Percentiles rank a stretch among this genome's conserved stretches.
phyloP scores from a whole-genome alignment of 2,797 vertebrate species.

The Thunnus albacares region DNA sequence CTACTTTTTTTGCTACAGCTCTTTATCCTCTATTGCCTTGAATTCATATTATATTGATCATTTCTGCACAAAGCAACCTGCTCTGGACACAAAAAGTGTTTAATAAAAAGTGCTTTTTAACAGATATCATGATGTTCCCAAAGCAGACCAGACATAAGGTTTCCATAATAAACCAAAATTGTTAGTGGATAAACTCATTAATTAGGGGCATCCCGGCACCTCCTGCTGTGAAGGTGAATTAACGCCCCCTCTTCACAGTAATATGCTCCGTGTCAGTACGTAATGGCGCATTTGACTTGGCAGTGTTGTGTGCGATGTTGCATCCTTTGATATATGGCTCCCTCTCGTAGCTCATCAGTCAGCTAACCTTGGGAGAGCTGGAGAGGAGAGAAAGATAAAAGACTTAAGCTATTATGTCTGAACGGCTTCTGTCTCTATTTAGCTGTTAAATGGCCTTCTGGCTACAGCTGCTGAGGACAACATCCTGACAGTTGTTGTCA shows the following conservation, averaged over 20 bases:
- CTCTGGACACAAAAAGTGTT: not conserved
- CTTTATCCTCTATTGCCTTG: not conserved
- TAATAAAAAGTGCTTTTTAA: not conserved
- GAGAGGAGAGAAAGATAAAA: slow-evolving; percentile 74
- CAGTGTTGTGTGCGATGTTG: slow-evolving; percentile 55
- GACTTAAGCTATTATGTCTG: slow-evolving; percentile 73
- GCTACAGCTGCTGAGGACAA: slow-evolving; percentile 55
- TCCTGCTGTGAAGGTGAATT: slow-evolving; percentile 72
- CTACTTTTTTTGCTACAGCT: not conserved
- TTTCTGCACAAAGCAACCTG: not conserved
- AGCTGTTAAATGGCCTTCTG: slow-evolving; percentile 67
- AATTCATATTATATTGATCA: not conserved
- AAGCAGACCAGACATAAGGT: not conserved
- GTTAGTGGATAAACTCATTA: slow-evolving; percentile 47
- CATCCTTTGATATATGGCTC: slow-evolving; percentile 75
- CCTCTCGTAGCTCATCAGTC: slow-evolving; percentile 74
- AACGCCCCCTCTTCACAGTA: slow-evolving; percentile 42
- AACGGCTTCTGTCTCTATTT: slow-evolving; percentile 75
- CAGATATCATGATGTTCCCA: not conserved
- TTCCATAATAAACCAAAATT: slow-evolving; percentile 18
- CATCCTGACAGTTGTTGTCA: slow-evolving; percentile 50
- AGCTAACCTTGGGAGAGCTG: slow-evolving; percentile 74
- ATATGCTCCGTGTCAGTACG: slow-evolving; percentile 65
- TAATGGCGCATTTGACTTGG: slow-evolving; percentile 73
- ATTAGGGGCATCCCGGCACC: slow-evolving; percentile 38